Evolutionary conservation across 2,888 invertebrate genomes (phyloP).

Genomic region (Hecatera dysodea): DNA sequence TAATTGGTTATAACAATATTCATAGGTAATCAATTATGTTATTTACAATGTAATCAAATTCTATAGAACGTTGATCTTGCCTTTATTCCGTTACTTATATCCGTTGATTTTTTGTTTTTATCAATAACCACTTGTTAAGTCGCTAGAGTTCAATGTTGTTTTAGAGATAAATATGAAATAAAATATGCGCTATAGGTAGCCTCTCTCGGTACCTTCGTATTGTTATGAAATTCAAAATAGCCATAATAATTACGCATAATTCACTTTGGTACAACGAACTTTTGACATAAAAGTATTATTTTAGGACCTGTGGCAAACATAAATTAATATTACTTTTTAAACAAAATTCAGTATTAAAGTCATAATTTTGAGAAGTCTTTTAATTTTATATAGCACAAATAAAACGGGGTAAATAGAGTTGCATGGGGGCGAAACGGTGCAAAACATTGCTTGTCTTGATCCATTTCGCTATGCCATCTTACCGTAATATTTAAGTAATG

Average conservation of each 20-base stretch:
- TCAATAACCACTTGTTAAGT: constrained; percentile 49
- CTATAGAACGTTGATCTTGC: constrained; percentile 34
- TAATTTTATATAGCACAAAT: not conserved
- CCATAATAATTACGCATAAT: constrained; percentile 4
- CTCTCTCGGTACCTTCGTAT: not conserved
- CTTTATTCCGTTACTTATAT: constrained; percentile 39
- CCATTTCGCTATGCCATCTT: not conserved
- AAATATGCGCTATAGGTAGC: constrained; percentile 17
- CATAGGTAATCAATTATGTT: constrained; percentile 15
- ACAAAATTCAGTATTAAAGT: constrained; percentile 53
- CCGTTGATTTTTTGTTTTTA: constrained; percentile 48
- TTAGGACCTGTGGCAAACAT: constrained; percentile 13
- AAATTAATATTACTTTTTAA: constrained; percentile 27
- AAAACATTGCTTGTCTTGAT: not conserved
- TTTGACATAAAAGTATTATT: constrained; percentile 24
- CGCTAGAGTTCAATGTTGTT: constrained; percentile 67
- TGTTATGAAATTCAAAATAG: not conserved
- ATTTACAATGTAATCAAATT: constrained; percentile 19
- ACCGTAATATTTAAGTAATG: not conserved
- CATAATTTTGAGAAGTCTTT: constrained; percentile 14
- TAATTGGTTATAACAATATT: constrained; percentile 20
- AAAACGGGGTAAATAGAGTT: not conserved
- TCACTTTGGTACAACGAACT: constrained; percentile 3
- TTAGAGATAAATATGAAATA: constrained; percentile 34
- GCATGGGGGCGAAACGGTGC: not conserved